Evolutionary conservation across 2,113 vertebrate genomes (phyloP), one percentile per base, ranked within the genome.

Genomic region (Rhynchopsitta pachyrhyncha): DNA sequence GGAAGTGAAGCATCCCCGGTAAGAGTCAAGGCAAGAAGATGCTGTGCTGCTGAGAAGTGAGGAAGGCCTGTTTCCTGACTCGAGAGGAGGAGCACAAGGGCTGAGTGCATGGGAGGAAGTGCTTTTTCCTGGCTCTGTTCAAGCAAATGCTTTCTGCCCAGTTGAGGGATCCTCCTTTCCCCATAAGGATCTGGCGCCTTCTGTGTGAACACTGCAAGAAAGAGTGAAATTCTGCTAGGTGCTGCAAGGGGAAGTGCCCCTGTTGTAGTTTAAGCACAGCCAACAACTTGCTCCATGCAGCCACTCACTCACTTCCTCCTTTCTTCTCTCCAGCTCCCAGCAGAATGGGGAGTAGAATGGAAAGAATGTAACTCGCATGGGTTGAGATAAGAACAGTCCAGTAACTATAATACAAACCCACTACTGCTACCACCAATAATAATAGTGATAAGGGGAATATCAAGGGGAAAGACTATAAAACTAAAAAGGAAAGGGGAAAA

Each of bases 1-100:
- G 99, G 99, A 99, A 94, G 99, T 99, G 69, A 99, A 98, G 31
- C 99, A 99, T 91, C 97, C 99, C 24, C 98, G 99, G 99, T 99
- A 97, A 84, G 98, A 96, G 22, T 8, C 50, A 24, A 60, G 47
- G 57, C 80, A n/a, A 33, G 46, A 74, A 52, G 76, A 4, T 63
- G 55, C 83, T 57, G 33, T 59, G 46, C 39, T 78, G 16, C 44
- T 64, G 68, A 44, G 39, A 49, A 42, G 42, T 13, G 55, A 37
- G 4, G 2, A 46, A 44, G 20, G 35, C 12, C 15, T 1, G 0
- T 76, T 22, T 53, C 37, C 53, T 66, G 53, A 62, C 50, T 20
- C 11, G n/a, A 29, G 37, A 64, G 52, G 69, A 27, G 47, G 25
- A 91, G 35, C 49, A 74, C 64, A 53, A 50, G 73, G 42, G 31